These are phyloP conservation scores for Piscicola geometra DNA, from an alignment of 2,888 invertebrate genomes.

Conservation along the genomic window DNA sequence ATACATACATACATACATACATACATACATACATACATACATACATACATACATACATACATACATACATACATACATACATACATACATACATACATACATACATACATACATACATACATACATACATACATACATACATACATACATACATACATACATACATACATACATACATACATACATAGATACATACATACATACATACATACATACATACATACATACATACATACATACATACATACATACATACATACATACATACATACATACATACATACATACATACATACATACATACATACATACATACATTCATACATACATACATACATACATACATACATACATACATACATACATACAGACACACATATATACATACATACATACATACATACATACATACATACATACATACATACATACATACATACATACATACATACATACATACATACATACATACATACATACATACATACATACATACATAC, in stretches of 20 bases:
- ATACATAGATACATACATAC: not conserved
- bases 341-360: constrained; percentile 17
- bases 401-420: constrained; percentile 13
- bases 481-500: constrained; percentile 16
- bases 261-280: constrained; percentile 16
- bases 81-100: constrained; percentile 24
- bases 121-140: constrained; percentile 29
- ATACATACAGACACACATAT: constrained; percentile 8
- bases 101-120: constrained; percentile 33
- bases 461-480: constrained; percentile 23
- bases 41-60: not conserved
- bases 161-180: constrained; percentile 26
- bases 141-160: constrained; percentile 30
- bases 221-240: constrained; percentile 23
- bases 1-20: not conserved
- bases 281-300: constrained; percentile 11
- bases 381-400: not conserved
- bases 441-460: constrained; percentile 19
- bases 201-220: constrained; percentile 22
- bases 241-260: constrained; percentile 20
- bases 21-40: constrained; percentile 3
- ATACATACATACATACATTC: constrained; percentile 15
- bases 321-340: constrained; percentile 17
- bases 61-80: not conserved
- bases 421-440: constrained; percentile 18